Conservation (phyloP, 1,140 invertebrate genomes). For the Cydia strobilella region DNA sequence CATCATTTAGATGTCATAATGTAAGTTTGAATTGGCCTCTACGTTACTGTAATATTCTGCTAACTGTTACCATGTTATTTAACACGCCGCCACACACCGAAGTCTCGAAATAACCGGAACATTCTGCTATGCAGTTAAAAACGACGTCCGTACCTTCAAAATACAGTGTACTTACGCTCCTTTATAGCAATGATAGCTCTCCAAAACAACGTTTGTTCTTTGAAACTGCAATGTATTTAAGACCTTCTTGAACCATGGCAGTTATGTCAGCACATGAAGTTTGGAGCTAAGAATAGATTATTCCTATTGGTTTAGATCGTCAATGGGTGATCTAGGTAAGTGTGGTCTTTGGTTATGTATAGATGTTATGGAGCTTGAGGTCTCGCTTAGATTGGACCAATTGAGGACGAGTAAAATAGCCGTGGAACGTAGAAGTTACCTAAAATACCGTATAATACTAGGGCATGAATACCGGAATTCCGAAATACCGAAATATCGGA, state of each 20-base stretch:
- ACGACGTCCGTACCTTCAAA: background rate
- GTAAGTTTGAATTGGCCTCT: no score
- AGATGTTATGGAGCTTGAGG: no score
- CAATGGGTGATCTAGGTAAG: no score
- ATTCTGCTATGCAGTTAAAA: background rate
- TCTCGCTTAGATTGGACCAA: no score
- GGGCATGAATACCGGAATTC: no score
- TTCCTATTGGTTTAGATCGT: background rate
- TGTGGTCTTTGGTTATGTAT: no score
- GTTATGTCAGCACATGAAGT: background rate
- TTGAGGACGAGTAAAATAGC: no score
- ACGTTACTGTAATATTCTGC: background rate
- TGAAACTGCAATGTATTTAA: background rate
- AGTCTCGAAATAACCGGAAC: background rate
- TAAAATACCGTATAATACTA: no score
- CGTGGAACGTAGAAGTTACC: no score
- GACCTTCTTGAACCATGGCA: background rate
- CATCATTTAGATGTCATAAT: no score
- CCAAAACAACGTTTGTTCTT: background rate
- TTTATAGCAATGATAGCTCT: background rate
- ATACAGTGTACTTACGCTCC: background rate
- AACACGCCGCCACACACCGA: background rate
- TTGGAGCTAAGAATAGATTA: background rate
- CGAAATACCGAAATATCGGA: no score
- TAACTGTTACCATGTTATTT: background rate